These are phyloP conservation scores for Tillus elongatus DNA, from an alignment of 2,888 invertebrate species.

Conservation along the genomic window DNA sequence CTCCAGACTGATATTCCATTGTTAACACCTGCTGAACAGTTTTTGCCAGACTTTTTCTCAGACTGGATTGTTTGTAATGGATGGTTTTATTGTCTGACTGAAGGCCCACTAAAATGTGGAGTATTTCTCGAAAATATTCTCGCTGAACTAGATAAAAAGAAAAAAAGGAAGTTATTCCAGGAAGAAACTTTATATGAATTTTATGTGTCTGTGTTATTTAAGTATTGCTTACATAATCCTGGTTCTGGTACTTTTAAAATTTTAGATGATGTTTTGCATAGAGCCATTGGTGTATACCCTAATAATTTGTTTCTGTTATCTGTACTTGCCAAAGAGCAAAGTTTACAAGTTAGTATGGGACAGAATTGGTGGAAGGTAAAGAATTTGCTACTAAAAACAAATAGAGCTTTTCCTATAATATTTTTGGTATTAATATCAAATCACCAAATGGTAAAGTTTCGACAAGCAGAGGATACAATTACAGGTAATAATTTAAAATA, in stretches of 20 bases:
- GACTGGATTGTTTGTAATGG: conserved; percentile 48
- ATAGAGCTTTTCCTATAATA: conserved; percentile 42
- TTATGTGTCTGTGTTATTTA: conserved; percentile 37
- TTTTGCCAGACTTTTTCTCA: conserved; percentile 45
- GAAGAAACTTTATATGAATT: conserved; percentile 43
- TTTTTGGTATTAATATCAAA: conserved; percentile 42
- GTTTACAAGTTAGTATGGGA: conserved; percentile 34
- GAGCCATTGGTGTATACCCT: conserved; percentile 45
- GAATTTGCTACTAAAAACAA: conserved; percentile 38
- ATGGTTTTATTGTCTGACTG: conserved; percentile 44
- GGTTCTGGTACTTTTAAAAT: conserved; percentile 38
- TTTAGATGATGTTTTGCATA: conserved; percentile 38
- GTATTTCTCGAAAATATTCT: conserved; percentile 35
- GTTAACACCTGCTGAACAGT: conserved; percentile 35
- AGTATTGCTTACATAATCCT: conserved; percentile 30
- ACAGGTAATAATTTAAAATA: no score
- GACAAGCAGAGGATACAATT: conserved; percentile 33
- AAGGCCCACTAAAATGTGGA: conserved; percentile 34
- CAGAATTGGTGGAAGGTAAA: conserved; percentile 49
- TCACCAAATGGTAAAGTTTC: conserved; percentile 30
- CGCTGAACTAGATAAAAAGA: conserved; percentile 25
- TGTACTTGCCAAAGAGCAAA: conserved; percentile 43
- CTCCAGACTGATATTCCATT: conserved; percentile 23
- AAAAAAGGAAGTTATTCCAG: conserved; percentile 26
- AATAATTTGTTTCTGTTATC: conserved; percentile 51